These are phyloP conservation scores for Ennomos erosarius DNA, from an alignment of 2,888 invertebrate genomes.

Conservation along the genomic window DNA sequence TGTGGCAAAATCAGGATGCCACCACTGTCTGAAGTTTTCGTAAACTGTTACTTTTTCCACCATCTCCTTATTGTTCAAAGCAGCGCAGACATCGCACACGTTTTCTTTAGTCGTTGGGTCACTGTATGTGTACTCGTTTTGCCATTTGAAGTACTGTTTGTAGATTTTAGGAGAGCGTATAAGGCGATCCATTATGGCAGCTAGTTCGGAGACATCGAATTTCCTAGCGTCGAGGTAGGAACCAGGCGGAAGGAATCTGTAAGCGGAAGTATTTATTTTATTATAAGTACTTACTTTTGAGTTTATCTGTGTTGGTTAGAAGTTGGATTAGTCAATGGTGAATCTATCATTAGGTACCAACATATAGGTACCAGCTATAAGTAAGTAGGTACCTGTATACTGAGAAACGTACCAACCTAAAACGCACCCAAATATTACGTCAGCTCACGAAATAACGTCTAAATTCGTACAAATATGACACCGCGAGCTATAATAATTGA, in stretches of 20 bases:
- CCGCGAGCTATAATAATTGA: too few relatives aligned
- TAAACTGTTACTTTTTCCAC: conserved; percentile 49
- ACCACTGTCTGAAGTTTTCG: conserved; percentile 63
- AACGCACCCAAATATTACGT: too few relatives aligned
- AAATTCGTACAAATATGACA: too few relatives aligned
- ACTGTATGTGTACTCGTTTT: conserved; percentile 53
- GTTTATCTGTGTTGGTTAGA: too few relatives aligned
- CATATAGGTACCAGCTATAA: too few relatives aligned
- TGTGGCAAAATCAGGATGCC: conserved; percentile 53
- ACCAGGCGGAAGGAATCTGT: conserved; percentile 73
- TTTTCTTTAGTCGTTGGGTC: conserved; percentile 52
- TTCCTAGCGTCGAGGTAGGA: conserved; percentile 65
- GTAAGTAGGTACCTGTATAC: too few relatives aligned
- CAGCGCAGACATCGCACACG: conserved; percentile 64
- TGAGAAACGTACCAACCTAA: too few relatives aligned
- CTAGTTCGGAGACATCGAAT: conserved; percentile 49
- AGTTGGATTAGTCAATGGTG: too few relatives aligned
- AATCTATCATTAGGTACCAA: too few relatives aligned
- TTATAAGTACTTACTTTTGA: too few relatives aligned
- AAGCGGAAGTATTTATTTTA: conserved; percentile 26
- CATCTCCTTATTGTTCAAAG: conserved; percentile 53
- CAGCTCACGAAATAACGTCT: too few relatives aligned
- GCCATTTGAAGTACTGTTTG: conserved; percentile 64
- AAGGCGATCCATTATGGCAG: conserved; percentile 53
- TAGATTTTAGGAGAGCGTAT: conserved; percentile 56